Evolutionary conservation across 2,797 vertebrate species (phyloP).

Genomic region (Xiphophorus birchmanni): DNA sequence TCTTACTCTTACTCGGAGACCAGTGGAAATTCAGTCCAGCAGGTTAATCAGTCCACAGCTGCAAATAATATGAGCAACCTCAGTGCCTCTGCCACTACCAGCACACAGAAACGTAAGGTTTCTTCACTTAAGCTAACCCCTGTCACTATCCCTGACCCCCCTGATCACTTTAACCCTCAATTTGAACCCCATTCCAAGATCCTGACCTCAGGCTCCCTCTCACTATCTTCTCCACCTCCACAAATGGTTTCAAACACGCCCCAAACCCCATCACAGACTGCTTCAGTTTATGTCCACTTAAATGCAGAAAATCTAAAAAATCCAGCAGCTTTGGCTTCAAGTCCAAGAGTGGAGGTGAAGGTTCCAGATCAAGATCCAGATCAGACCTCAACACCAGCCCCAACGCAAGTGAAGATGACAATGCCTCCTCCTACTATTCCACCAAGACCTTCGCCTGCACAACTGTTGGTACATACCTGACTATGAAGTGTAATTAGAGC

Average conservation of each 20-base stretch:
- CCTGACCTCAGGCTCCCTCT: slow-evolving; percentile 48
- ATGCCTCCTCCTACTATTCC: slow-evolving; percentile 69
- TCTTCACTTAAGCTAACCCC: slow-evolving; percentile 88
- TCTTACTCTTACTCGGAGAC: slow-evolving; percentile 83
- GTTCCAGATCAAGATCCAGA: slow-evolving; percentile 24
- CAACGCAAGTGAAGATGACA: slow-evolving; percentile 49
- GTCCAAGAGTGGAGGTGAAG: slow-evolving; percentile 41
- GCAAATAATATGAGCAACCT: slow-evolving; percentile 22
- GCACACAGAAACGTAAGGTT: slow-evolving; percentile 84
- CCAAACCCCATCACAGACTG: slow-evolving; percentile 78
- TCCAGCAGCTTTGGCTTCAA: slow-evolving; percentile 73
- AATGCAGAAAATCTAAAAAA: slow-evolving; percentile 75
- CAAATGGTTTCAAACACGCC: slow-evolving; percentile 49
- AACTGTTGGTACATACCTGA: slow-evolving; percentile 77
- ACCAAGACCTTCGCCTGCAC: slow-evolving; percentile 74
- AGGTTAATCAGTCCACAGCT: slow-evolving; percentile 63
- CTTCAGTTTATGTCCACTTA: slow-evolving; percentile 86
- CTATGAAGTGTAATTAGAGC: slow-evolving; percentile 15
- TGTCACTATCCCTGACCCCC: slow-evolving; percentile 75
- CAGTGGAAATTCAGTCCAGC: slow-evolving; percentile 63
- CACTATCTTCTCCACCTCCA: slow-evolving; percentile 42
- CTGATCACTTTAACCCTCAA: slow-evolving; percentile 60
- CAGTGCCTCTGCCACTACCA: slow-evolving; percentile 54
- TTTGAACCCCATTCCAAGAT: slow-evolving; percentile 34
- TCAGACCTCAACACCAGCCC: slow-evolving; percentile 15